A percentile compares a stretch with the other conserved stretches of the same genome.
Conservation (phyloP, 2,888 invertebrate genomes). For the Hypomecis punctinalis region DNA sequence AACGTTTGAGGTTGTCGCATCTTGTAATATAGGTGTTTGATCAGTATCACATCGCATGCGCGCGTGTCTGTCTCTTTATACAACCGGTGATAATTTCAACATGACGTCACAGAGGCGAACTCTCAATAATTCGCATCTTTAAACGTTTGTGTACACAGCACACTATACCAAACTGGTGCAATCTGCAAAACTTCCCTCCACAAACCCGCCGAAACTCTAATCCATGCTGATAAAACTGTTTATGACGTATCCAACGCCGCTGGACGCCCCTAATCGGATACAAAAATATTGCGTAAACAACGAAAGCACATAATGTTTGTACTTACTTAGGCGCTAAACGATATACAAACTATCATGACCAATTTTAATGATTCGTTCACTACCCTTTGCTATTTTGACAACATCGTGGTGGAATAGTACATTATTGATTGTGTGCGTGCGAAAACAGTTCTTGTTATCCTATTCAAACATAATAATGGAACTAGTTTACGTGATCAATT, state of each 20-base stretch:
- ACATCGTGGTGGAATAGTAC: slow-evolving; percentile 20
- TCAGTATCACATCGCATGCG: slow-evolving; percentile 62
- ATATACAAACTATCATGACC: slow-evolving; percentile 30
- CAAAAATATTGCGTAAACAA: slow-evolving; percentile 36
- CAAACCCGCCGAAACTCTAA: slow-evolving; percentile 18
- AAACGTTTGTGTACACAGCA: slow-evolving; percentile 61
- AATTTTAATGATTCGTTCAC: slow-evolving; percentile 29
- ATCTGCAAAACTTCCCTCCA: slow-evolving; percentile 36
- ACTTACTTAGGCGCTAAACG: slow-evolving; percentile 34
- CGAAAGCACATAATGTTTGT: slow-evolving; percentile 28
- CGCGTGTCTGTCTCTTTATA: slow-evolving; percentile 78
- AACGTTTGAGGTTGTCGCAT: slow-evolving; percentile 28
- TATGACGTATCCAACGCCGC: slow-evolving; percentile 13
- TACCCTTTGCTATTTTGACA: slow-evolving; percentile 29
- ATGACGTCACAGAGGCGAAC: slow-evolving; percentile 66
- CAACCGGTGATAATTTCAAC: slow-evolving; percentile 71
- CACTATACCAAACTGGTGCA: slow-evolving; percentile 56
- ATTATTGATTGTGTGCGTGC: slow-evolving; percentile 19
- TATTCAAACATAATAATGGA: slow-evolving; percentile 22
- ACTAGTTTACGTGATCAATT: slow-evolving; percentile 26
- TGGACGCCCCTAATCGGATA: slow-evolving; percentile 24
- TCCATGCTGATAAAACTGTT: slow-evolving; percentile 19
- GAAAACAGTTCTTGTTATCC: slow-evolving; percentile 18
- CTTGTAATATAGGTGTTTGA: slow-evolving; percentile 42
- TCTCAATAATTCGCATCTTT: slow-evolving; percentile 59